Evolutionary conservation across 2,888 invertebrate genomes (phyloP).

Genomic region (Mythimna lalbum): DNA sequence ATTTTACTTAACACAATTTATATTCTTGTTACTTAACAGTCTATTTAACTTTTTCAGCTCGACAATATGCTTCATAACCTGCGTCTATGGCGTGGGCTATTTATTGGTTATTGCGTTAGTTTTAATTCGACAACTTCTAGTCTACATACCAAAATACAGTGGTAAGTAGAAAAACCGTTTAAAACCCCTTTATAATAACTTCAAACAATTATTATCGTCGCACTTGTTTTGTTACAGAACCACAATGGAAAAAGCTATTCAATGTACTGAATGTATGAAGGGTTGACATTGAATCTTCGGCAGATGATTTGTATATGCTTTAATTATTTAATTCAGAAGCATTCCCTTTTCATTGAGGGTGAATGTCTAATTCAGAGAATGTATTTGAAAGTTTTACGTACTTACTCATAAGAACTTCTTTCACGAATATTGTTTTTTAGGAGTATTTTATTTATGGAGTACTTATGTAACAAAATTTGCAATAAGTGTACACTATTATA

Average conservation of each 20-base stretch:
- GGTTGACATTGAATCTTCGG: conserved; percentile 9
- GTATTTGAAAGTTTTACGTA: neutral
- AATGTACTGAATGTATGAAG: conserved; percentile 75
- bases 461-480: neutral
- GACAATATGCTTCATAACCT: conserved; percentile 90
- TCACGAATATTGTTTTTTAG: conserved; percentile 2
- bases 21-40: neutral
- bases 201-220: neutral
- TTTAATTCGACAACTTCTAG: conserved; percentile 83
- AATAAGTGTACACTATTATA: neutral
- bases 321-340: conserved; percentile 28
- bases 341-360: conserved; percentile 18
- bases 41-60: conserved; percentile 81
- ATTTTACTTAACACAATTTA: neutral
- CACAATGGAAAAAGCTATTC: conserved; percentile 79
- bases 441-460: neutral
- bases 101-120: conserved; percentile 84
- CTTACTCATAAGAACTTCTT: neutral
- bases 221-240: conserved; percentile 70
- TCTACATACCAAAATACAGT: conserved; percentile 85
- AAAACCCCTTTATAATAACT: no score
- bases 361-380: conserved; percentile 5
- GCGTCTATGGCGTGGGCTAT: conserved; percentile 86
- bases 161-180: conserved; percentile 73
- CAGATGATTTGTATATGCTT: conserved; percentile 21